A percentile compares a stretch with the other conserved stretches of the same genome.
Evolutionary conservation across 1,140 invertebrate genomes (phyloP).

Genomic region (Scaptomyza graminum): DNA sequence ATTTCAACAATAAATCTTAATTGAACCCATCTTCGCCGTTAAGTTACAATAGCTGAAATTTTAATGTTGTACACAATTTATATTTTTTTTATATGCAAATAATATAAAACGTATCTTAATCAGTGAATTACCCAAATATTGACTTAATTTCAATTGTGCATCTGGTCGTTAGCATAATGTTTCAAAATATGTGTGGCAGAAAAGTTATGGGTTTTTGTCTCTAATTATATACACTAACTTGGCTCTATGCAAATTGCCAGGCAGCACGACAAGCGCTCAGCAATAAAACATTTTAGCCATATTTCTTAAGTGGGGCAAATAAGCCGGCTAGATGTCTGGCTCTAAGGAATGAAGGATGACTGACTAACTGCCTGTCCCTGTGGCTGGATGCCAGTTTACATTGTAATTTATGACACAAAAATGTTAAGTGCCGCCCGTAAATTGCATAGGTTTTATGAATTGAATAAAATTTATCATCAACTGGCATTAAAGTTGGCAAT

Average conservation of each 20-base stretch:
- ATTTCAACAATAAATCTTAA: neutral
- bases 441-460: constrained; percentile 49
- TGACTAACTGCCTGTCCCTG: neutral
- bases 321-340: neutral
- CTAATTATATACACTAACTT: constrained; percentile 46
- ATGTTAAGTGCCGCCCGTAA: constrained; percentile 38
- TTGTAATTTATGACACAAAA: constrained; percentile 38
- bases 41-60: too few species aligned
- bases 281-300: constrained; percentile 49
- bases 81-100: too few species aligned
- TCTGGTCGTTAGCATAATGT: neutral
- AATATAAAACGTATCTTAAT: neutral
- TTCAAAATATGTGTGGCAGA: neutral
- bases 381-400: neutral
- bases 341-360: constrained; percentile 1
- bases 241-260: constrained; percentile 45
- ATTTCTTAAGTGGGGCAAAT: neutral
- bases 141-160: neutral
- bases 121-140: neutral
- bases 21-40: too few species aligned
- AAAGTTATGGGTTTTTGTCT: constrained; percentile 30
- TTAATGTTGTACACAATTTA: neutral
- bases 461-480: constrained; percentile 66
- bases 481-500: neutral
- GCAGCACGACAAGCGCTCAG: constrained; percentile 15